Base-by-base conservation (phyloP, 64 coral and sea anemone species). In the Montipora sp. region DNA sequence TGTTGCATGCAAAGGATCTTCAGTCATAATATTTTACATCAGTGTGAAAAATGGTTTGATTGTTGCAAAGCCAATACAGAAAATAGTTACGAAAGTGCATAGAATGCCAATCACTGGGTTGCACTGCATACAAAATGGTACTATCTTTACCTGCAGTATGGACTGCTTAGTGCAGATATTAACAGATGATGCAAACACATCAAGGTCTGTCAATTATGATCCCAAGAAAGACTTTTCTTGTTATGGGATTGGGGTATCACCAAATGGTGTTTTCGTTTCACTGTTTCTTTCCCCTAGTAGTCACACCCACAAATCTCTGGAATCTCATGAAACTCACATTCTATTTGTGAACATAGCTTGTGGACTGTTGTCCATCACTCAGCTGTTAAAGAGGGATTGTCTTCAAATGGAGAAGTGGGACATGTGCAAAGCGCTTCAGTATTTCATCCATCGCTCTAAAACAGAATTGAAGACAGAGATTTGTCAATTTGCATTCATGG, bases 371-470 rank as follows among this genome's bases (percentile, higher is more conserved):
- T 68, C 82, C 70, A 20, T 85, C 7, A 16, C 7, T 5, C 63
- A 68, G 45, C 65, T 85, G 3, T 16, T 85, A 45, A 85, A 22
- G 63, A 20, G 47, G 45, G 8, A 85, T 21, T 8, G 47, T 23
- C 18, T 85, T 71, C 61, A 72, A 13, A n/a, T 85, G 65, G 82
- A 71, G 11, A 85, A 50, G 46, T 85, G 82, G 82, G 82, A 85
- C 71, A 63, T 85, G 5, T 85, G 65, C n/a, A 85, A 85, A 72
- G 82, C 65, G n/a, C 0, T 85, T 8, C 82, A 85, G 12, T 48
- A 69, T 23, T 23, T 71, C 60, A 72, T 71, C 19, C 46, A 51
- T 50, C 47, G 46, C 7, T 20, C 5, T 18, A 71, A 67, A 83
- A 6, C 66, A 3, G 44, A 36, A 36, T 36, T 51, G 8, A 67